phyloP scores from a whole-genome alignment of 2,113 vertebrate species.

The Prietella phreatophila region DNA sequence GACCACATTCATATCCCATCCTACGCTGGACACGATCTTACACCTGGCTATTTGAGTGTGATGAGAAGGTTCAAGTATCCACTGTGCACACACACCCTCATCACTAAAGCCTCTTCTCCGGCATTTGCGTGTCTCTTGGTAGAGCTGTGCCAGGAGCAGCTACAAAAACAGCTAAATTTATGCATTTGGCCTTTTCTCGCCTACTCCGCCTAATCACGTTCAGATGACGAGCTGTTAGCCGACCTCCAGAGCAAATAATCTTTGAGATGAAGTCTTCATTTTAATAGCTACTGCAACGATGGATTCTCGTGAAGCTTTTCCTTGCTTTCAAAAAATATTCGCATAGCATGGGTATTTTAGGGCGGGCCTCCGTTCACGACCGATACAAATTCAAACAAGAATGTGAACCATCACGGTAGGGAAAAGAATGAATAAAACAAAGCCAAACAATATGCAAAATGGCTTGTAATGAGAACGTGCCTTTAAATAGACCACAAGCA shows the following conservation, averaged over 20 bases:
- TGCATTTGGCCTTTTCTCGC: slow-evolving; percentile 12
- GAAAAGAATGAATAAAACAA: no score
- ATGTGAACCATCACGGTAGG: background rate
- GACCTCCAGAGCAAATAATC: slow-evolving; percentile 5
- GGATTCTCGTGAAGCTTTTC: background rate
- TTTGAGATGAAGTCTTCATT: background rate
- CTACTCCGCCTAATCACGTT: background rate
- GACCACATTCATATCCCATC: background rate
- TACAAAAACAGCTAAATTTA: background rate
- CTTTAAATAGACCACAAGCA: background rate
- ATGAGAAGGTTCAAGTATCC: background rate
- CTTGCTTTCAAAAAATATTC: background rate
- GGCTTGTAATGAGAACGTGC: background rate
- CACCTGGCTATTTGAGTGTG: background rate
- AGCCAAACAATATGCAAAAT: background rate
- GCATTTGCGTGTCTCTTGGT: no score
- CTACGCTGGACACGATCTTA: background rate
- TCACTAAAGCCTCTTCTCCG: background rate
- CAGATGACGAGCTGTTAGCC: background rate
- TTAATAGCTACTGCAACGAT: background rate
- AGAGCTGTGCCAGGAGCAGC: background rate
- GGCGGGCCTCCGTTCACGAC: background rate
- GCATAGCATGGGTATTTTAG: background rate
- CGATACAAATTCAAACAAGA: background rate
- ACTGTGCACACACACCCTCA: background rate